Conservation (phyloP, 2,113 vertebrate species). For the Podilymbus podiceps region DNA sequence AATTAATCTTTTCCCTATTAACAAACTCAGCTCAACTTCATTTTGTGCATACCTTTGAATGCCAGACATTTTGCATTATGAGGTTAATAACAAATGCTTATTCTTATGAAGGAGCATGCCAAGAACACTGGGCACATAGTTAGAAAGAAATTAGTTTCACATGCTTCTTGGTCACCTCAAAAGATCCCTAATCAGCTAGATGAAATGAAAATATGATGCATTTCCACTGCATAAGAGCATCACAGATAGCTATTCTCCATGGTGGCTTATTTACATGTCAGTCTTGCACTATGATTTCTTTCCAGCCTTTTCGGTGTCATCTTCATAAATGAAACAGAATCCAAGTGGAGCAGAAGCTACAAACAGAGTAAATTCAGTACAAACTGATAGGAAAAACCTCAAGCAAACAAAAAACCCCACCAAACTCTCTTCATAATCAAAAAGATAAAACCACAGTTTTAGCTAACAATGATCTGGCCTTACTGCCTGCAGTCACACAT, state of each 20-base stretch:
- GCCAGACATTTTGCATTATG: conserved; percentile 34
- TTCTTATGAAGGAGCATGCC: conserved; percentile 42
- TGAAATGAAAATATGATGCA: conserved; percentile 48
- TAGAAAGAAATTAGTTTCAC: conserved; percentile 64
- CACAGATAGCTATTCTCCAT: conserved; percentile 34
- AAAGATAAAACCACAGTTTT: neutral
- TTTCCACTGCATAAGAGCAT: conserved; percentile 39
- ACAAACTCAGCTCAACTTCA: neutral
- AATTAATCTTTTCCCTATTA: neutral
- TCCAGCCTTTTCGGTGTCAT: conserved; percentile 51
- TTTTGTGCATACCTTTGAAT: neutral
- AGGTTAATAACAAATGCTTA: conserved; percentile 59
- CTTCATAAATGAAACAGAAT: conserved; percentile 55
- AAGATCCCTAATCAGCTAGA: conserved; percentile 58
- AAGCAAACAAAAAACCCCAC: neutral
- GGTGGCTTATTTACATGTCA: conserved; percentile 48
- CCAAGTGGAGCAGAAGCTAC: conserved; percentile 49
- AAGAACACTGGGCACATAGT: conserved; percentile 48
- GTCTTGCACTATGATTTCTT: conserved; percentile 56
- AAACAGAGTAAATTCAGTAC: conserved; percentile 59
- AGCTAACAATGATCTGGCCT: neutral
- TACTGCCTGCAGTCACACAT: neutral
- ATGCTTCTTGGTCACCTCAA: conserved; percentile 59
- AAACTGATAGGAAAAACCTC: neutral
- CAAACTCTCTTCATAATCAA: neutral